Base-by-base conservation (phyloP, 2,113 vertebrate species). In the Cinclus cinclus region DNA sequence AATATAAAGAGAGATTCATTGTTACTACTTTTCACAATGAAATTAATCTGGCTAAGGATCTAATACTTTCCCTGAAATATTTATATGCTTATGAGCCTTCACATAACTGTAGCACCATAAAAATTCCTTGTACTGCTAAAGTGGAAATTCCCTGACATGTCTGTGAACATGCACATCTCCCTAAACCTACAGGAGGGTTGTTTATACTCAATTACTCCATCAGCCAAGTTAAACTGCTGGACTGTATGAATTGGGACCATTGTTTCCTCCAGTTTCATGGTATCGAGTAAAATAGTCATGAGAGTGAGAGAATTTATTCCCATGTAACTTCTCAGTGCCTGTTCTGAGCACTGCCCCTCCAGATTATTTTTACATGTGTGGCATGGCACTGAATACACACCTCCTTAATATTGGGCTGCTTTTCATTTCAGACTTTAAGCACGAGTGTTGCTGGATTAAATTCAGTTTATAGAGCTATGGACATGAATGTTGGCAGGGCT, bases 261-360 rank as follows among this genome's bases (percentile, higher is more conserved):
- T 96, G 83, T 94, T 91, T 75, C 74, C 81, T 87, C 53, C 69
- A 52, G 10, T 91, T 92, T 95, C 62, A 68, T 15, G 49, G n/a
- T 75, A 79, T 84, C 62, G 49, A 75, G 75, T 7, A 1, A 75
- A 92, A 78, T 1, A 70, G 56, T 74, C 15, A 15, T 0, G 0
- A 75, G 60, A 84, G 7, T 25, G 60, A 87, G 73, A 37, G 58
- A 75, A 87, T 44, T 11, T 77, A 83, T 87, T 89, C 23, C 7
- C 22, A 47, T 15, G 41, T 47, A 70, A 74, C 35, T 70, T 81
- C 64, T 47, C 75, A 74, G 52, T 64, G 65, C n/a, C 44, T 86
- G 31, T 20, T 74, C 31, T 68, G 41, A 94, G 41, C 41, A 35
- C 39, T 74, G 5, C 27, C 10, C 7, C 27, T 83, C 42, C 49